Evolutionary conservation across 2,888 invertebrate species (phyloP).

Genomic region (Agrochola macilenta): DNA sequence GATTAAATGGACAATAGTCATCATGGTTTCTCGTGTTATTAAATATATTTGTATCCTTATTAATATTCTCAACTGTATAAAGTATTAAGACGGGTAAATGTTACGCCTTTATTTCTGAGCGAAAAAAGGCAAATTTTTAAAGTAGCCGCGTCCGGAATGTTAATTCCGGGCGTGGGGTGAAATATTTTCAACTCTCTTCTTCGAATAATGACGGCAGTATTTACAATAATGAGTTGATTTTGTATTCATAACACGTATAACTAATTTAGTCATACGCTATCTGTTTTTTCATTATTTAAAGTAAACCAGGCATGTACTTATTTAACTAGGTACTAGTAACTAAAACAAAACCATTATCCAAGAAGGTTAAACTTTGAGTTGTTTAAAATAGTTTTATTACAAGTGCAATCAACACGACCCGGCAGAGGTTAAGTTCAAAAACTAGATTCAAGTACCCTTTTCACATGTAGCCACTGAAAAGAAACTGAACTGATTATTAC

Average conservation of each 20-base stretch:
- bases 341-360: not conserved
- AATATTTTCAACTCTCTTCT: slow-evolving; percentile 74
- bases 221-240: slow-evolving; percentile 68
- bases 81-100: slow-evolving; percentile 76
- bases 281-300: slow-evolving; percentile 39
- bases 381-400: not conserved
- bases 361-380: not conserved
- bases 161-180: slow-evolving; percentile 72
- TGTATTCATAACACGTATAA: slow-evolving; percentile 64
- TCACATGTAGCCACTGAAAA: not conserved
- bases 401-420: not conserved
- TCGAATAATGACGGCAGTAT: slow-evolving; percentile 73
- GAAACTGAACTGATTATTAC: not conserved
- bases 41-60: slow-evolving; percentile 66
- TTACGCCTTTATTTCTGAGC: slow-evolving; percentile 77
- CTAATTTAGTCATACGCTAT: slow-evolving; percentile 63
- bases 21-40: slow-evolving; percentile 18
- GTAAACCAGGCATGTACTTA: not conserved
- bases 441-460: not conserved
- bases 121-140: slow-evolving; percentile 75
- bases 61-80: slow-evolving; percentile 74
- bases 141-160: slow-evolving; percentile 75
- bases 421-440: not conserved
- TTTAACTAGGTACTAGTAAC: not conserved
- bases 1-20: too few relatives aligned